phyloP scores from a whole-genome alignment of 1,140 invertebrate species.

The Ephestia elutella region DNA sequence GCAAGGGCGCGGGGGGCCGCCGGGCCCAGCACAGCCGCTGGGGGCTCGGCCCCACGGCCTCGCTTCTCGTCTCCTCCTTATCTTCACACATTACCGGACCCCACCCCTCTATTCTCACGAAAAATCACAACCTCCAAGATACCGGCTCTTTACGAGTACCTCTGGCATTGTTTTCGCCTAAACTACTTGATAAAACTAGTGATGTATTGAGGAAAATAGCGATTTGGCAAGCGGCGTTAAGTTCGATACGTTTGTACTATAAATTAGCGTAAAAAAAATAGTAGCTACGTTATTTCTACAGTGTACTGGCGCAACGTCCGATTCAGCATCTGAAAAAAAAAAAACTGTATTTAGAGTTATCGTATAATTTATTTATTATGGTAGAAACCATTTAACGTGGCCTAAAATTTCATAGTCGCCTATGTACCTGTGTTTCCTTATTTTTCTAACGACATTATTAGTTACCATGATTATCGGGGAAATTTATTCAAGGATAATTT shows the following conservation, averaged over 20 bases:
- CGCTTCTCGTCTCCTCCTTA: slow-evolving; percentile 61
- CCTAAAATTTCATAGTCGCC: no score
- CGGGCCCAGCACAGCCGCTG: slow-evolving; percentile 57
- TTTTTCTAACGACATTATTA: no score
- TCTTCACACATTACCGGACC: slow-evolving; percentile 61
- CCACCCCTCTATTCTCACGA: slow-evolving; percentile 28
- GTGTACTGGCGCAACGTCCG: slow-evolving; percentile 51
- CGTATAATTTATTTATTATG: background rate
- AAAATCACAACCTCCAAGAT: slow-evolving; percentile 59
- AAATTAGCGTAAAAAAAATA: slow-evolving; percentile 25
- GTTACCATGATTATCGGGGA: no score
- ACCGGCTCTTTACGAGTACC: slow-evolving; percentile 64
- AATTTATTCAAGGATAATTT: no score
- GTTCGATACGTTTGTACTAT: slow-evolving; percentile 64
- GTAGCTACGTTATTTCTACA: slow-evolving; percentile 44
- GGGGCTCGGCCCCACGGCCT: slow-evolving; percentile 54
- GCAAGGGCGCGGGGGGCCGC: slow-evolving; percentile 52
- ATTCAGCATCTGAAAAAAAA: slow-evolving; percentile 68
- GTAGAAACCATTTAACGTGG: no score
- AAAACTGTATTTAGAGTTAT: slow-evolving; percentile 7
- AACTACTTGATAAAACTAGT: slow-evolving; percentile 53
- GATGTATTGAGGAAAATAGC: slow-evolving; percentile 51
- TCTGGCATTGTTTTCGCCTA: slow-evolving; percentile 60
- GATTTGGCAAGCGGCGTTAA: slow-evolving; percentile 34
- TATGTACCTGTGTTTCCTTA: no score